Percentiles rank a stretch among this genome's conserved stretches.
These are phyloP conservation scores for Ctenosaura bakeri DNA, from an alignment of 2,797 vertebrate genomes.

Conservation along the genomic window DNA sequence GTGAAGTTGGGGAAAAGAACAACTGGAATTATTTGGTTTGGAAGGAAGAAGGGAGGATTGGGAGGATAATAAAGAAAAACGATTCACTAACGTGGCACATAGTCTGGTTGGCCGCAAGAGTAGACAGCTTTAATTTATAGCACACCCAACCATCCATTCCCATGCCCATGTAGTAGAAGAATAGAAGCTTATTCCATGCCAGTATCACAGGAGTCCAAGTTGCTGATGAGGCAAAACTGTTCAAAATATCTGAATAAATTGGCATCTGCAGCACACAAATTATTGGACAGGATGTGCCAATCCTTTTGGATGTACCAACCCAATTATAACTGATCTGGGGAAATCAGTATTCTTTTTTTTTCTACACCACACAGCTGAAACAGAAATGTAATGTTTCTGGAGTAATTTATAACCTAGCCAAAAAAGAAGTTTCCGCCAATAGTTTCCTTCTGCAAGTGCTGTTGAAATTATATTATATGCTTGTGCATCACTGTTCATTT, in stretches of 20 bases:
- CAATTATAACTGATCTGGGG: background rate
- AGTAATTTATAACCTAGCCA: background rate
- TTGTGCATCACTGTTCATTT: background rate
- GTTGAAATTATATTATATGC: background rate
- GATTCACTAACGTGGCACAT: background rate
- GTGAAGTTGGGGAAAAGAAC: background rate
- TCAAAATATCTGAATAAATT: background rate
- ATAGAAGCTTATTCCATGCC: background rate
- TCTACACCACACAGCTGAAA: background rate
- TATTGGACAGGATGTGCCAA: background rate
- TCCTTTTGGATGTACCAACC: background rate
- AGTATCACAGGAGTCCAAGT: background rate
- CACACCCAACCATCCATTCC: background rate
- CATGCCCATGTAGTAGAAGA: background rate
- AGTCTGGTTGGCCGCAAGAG: background rate
- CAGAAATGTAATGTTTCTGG: background rate
- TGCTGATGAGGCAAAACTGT: background rate
- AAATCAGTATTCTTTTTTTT: background rate
- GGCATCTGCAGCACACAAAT: background rate
- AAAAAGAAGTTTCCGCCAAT: too few relatives aligned
- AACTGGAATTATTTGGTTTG: conserved; percentile 7
- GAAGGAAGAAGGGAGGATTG: conserved; percentile 14
- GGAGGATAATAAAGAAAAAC: conserved; percentile 5
- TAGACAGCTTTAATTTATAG: background rate
- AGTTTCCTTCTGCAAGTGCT: background rate